Evolutionary conservation across 2,113 vertebrate species (phyloP).

Genomic region (Struthio camelus): DNA sequence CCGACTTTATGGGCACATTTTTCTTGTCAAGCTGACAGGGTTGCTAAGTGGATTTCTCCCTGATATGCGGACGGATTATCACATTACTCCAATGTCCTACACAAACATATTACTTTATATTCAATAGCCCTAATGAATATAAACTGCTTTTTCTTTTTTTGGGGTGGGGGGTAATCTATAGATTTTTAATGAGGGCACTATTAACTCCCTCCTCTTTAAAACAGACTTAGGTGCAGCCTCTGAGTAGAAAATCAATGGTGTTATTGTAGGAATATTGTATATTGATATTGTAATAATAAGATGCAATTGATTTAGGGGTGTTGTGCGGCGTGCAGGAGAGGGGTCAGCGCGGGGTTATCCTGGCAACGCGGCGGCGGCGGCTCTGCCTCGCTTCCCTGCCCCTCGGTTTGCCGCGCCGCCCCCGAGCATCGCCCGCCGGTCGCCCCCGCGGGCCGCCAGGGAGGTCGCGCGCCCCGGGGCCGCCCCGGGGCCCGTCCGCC

Average conservation of each 20-base stretch:
- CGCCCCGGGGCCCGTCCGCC: too few relatives aligned
- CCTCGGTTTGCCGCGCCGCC: background rate
- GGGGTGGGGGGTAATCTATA: conserved; percentile 80
- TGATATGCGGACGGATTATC: conserved; percentile 81
- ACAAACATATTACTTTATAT: conserved; percentile 85
- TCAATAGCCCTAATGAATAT: conserved; percentile 93
- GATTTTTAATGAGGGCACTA: conserved; percentile 81
- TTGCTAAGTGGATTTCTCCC: conserved; percentile 82
- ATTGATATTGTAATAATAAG: conserved; percentile 83
- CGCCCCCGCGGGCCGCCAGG: too few relatives aligned
- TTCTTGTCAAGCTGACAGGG: conserved; percentile 77
- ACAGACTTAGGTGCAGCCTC: conserved; percentile 67
- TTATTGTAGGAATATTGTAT: conserved; percentile 84
- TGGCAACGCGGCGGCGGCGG: background rate
- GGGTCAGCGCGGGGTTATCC: conserved; percentile 66
- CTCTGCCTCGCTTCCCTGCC: background rate
- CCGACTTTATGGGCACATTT: conserved; percentile 74
- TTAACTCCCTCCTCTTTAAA: conserved; percentile 65
- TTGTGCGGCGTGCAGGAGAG: conserved; percentile 11
- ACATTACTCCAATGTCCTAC: conserved; percentile 82
- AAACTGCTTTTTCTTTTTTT: conserved; percentile 83
- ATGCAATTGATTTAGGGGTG: conserved; percentile 75
- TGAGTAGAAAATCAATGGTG: conserved; percentile 82
- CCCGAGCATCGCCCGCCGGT: fast-evolving
- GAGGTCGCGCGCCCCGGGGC: too few relatives aligned